These are phyloP conservation scores for Dryocosmus kuriphilus DNA, from an alignment of 2,888 invertebrate genomes.

Conservation along the genomic window DNA sequence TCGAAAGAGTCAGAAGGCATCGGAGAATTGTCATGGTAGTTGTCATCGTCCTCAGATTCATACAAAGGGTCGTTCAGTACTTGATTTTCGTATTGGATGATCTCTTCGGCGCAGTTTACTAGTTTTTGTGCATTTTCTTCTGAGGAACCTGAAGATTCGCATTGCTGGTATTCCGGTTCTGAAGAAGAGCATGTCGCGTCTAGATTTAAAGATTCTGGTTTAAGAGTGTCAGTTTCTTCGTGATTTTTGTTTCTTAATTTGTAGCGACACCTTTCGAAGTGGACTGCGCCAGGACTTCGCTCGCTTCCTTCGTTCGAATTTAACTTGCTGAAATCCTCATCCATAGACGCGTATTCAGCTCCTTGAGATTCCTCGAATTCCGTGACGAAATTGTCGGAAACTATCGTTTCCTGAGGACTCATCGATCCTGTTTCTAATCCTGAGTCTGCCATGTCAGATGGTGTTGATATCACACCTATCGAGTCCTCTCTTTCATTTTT, in stretches of 20 bases:
- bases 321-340: constrained; percentile 69
- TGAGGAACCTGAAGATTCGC: constrained; percentile 63
- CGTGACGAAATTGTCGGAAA: constrained; percentile 74
- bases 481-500: constrained; percentile 18
- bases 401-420: constrained; percentile 76
- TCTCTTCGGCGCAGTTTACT: constrained; percentile 63
- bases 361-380: constrained; percentile 71
- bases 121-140: constrained; percentile 56
- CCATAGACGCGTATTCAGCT: constrained; percentile 71
- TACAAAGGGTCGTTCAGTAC: constrained; percentile 71
- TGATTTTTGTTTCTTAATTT: background rate
- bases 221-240: background rate
- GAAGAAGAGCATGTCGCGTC: constrained; percentile 64
- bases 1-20: constrained; percentile 67
- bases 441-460: constrained; percentile 77
- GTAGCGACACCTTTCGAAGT: constrained; percentile 42
- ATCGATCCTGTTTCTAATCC: constrained; percentile 76
- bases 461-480: constrained; percentile 64
- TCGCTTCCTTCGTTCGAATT: constrained; percentile 45
- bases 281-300: constrained; percentile 49
- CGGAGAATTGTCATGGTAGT: constrained; percentile 59
- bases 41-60: constrained; percentile 69
- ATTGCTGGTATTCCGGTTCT: constrained; percentile 60
- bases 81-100: constrained; percentile 69
- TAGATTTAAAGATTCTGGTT: background rate